Evolutionary conservation across 1,140 invertebrate species (phyloP), one percentile per base, ranked within the genome.

Genomic region (Drosophila repletoides): DNA sequence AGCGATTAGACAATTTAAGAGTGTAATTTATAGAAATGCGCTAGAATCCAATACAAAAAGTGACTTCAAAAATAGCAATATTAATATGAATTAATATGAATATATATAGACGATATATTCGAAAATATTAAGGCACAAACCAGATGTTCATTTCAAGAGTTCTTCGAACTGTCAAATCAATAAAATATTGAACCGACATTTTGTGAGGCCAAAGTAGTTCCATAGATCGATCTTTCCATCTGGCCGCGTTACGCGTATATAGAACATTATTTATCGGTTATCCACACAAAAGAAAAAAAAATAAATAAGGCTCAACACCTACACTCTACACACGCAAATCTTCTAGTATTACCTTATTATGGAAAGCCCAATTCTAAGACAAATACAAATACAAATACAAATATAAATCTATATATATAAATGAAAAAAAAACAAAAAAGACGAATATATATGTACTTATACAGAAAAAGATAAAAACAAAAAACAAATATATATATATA

Each of bases 1-100:
- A 67, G 64, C 64, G 64, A 45, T 61, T 67, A 67, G 64, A 67
- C 64, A 67, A 70, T 58, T 63, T 68, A 59, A 41, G n/a, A n/a
- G 63, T 66, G 51, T 59, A 60, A 71, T 29, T 59, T 45, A 66
- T 59, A 53, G 64, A 61, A 59, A 52, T 51, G 29, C 46, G 46
- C 64, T 45, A 61, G 12, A 45, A 67, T 29, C 29, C 56, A 28
- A 22, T 24, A 28, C 36, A 21, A 7, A 17, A 24, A 22, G 19
- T 1, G 12, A 36, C 7, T 17, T 12, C 3, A 53, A 17, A 58
- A 26, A n/a, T n/a, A n/a, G n/a, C 5, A 40, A 10, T 21, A 46
- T 14, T 0, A 52, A 29, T 33, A 33, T 28, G 28, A 46, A 17
- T 17, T n/a, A 36, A 21, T 36, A 31, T 43, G 38, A 63, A 36